These are phyloP conservation scores for Proteles cristata DNA, from an alignment of 2,113 vertebrate genomes.

Conservation along the genomic window DNA sequence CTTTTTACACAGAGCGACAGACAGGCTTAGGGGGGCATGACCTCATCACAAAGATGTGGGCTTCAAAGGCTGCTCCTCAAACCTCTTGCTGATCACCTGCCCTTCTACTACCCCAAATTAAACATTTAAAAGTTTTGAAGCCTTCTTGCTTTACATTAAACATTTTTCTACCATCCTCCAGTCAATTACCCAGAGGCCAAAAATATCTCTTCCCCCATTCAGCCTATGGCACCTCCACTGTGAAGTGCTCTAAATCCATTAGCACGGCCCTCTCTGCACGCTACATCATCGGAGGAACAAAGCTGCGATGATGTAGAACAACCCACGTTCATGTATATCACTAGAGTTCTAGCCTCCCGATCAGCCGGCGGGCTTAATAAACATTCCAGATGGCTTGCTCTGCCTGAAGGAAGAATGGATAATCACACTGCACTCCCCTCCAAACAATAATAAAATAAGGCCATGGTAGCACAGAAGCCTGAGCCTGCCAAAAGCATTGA, in stretches of 20 bases:
- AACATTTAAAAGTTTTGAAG: slow-evolving; percentile 87
- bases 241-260: slow-evolving; percentile 85
- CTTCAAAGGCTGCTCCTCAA: slow-evolving; percentile 83
- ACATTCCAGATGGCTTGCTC: slow-evolving; percentile 89
- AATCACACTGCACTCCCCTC: slow-evolving; percentile 87
- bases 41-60: slow-evolving; percentile 78
- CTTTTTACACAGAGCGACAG: slow-evolving; percentile 80
- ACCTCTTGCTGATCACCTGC: slow-evolving; percentile 85
- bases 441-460: slow-evolving; percentile 89
- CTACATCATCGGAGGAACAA: slow-evolving; percentile 85
- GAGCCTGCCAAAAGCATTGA: slow-evolving; percentile 86
- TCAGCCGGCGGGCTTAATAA: slow-evolving; percentile 87
- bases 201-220: slow-evolving; percentile 80
- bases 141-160: slow-evolving; percentile 85
- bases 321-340: slow-evolving; percentile 79
- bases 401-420: slow-evolving; percentile 89
- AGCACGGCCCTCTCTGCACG: slow-evolving; percentile 82
- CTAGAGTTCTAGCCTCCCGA: slow-evolving; percentile 86
- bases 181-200: slow-evolving; percentile 84
- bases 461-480: slow-evolving; percentile 83
- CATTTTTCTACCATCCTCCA: slow-evolving; percentile 83
- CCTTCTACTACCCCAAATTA: slow-evolving; percentile 84
- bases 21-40: slow-evolving; percentile 77
- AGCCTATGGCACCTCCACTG: slow-evolving; percentile 82
- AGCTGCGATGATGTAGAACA: slow-evolving; percentile 85